These are phyloP conservation scores for Diabrotica virgifera DNA, from an alignment of 1,140 invertebrate species.

Conservation along the genomic window DNA sequence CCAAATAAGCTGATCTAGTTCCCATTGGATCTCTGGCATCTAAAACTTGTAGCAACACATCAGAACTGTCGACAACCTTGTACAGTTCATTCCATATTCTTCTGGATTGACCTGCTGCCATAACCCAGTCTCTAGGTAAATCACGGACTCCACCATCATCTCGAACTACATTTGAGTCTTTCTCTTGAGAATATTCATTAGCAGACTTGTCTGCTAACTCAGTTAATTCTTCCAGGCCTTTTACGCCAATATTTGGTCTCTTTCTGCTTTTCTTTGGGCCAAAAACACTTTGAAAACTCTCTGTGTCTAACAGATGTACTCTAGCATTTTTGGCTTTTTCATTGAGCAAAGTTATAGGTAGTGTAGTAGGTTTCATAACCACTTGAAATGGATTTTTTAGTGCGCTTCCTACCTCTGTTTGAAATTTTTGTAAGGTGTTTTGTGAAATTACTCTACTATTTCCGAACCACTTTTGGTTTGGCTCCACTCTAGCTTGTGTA, in stretches of 20 bases:
- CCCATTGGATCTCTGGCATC: conserved; percentile 95
- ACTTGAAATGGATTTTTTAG: conserved; percentile 97
- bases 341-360: conserved; percentile 93
- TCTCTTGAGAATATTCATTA: conserved; percentile 73
- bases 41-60: conserved; percentile 91
- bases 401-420: conserved; percentile 91
- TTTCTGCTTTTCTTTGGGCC: conserved; percentile 93
- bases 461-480: conserved; percentile 98
- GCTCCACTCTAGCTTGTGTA: conserved; percentile 90
- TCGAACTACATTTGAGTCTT: conserved; percentile 79
- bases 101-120: conserved; percentile 91
- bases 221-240: conserved; percentile 68
- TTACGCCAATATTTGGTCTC: conserved; percentile 77
- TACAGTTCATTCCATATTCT: conserved; percentile 99
- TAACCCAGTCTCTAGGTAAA: conserved; percentile 78
- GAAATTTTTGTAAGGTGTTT: conserved; percentile 93
- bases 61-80: conserved; percentile 98
- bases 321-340: conserved; percentile 87
- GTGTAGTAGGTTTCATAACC: conserved; percentile 92
- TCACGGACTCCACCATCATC: conserved; percentile 79
- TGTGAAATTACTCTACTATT: conserved; percentile 91
- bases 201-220: conserved; percentile 66
- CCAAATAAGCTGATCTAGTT: conserved; percentile 91
- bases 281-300: conserved; percentile 88
- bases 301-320: conserved; percentile 93